phyloP scores from a whole-genome alignment of 2,888 invertebrate species.

The Ormyrus labotus region DNA sequence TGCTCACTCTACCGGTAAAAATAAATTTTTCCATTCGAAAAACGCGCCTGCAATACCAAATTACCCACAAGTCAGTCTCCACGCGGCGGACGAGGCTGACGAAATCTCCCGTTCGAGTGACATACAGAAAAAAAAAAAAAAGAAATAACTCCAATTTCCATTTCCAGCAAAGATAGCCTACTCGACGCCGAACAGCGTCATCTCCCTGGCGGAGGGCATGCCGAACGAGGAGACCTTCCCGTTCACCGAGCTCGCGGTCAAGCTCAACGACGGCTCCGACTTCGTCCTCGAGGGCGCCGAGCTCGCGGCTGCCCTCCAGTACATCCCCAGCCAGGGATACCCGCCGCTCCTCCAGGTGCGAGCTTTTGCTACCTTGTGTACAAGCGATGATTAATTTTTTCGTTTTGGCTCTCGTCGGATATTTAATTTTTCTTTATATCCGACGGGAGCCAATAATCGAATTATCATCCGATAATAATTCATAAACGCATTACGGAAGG shows the following conservation, averaged over 20 bases:
- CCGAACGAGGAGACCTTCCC: constrained; percentile 86
- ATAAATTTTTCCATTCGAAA: not conserved
- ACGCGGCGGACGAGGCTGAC: too few species aligned
- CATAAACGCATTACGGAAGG: too few species aligned
- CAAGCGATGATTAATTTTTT: too few species aligned
- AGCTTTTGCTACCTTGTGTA: not conserved
- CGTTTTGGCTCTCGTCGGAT: too few species aligned
- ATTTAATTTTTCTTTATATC: too few species aligned
- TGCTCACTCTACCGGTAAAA: too few species aligned
- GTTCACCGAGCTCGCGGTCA: constrained; percentile 80
- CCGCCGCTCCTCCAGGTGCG: constrained; percentile 70
- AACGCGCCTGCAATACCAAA: not conserved
- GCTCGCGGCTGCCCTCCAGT: constrained; percentile 83
- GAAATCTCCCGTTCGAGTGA: too few species aligned
- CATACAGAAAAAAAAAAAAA: too few species aligned
- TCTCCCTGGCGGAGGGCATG: constrained; percentile 85
- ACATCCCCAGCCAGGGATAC: constrained; percentile 85
- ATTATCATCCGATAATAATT: too few species aligned
- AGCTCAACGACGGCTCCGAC: constrained; percentile 78
- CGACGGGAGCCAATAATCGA: too few species aligned
- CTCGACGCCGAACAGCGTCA: constrained; percentile 76
- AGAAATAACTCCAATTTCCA: too few species aligned
- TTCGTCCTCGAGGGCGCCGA: constrained; percentile 79
- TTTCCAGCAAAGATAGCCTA: constrained; percentile 77
- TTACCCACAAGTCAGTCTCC: too few species aligned